These are phyloP conservation scores for Danio jaintianensis DNA, from an alignment of 2,797 vertebrate species.

Conservation along the genomic window DNA sequence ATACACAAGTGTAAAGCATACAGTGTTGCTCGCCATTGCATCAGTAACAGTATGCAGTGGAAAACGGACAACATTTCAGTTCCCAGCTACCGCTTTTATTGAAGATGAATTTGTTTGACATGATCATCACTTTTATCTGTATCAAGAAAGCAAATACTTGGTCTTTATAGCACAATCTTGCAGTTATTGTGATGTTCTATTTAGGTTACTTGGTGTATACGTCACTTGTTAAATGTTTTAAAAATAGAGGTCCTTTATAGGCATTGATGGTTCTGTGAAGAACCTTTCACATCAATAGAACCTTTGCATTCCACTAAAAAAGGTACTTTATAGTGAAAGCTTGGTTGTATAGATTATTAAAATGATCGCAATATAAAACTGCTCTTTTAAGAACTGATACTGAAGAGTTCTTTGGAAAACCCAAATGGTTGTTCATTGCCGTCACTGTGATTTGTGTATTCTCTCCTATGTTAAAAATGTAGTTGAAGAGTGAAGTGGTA, in stretches of 20 bases:
- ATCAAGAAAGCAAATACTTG: neutral
- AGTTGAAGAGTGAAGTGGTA: conserved; percentile 61
- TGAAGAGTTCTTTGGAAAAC: too few relatives aligned
- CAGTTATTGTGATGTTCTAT: neutral
- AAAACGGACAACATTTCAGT: neutral
- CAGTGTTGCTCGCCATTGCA: conserved; percentile 8
- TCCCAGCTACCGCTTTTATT: neutral
- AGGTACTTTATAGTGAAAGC: too few relatives aligned
- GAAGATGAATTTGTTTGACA: neutral
- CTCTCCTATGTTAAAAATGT: conserved; percentile 51
- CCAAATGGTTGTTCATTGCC: too few relatives aligned
- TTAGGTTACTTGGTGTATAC: neutral
- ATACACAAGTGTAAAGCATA: neutral
- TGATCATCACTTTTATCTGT: neutral
- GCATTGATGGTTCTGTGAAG: too few relatives aligned
- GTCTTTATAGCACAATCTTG: neutral
- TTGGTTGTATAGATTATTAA: too few relatives aligned
- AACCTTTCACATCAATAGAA: too few relatives aligned
- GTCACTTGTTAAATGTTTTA: too few relatives aligned
- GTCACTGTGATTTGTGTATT: conserved; percentile 1
- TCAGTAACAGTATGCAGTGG: conserved; percentile 2
- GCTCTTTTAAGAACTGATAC: too few relatives aligned
- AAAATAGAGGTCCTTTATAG: too few relatives aligned
- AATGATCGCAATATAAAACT: too few relatives aligned
- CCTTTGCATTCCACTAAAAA: too few relatives aligned